Percentiles rank a stretch among this genome's conserved stretches.
These are phyloP conservation scores for Apoda limacodes DNA, from an alignment of 2,888 invertebrate species.

Conservation along the genomic window DNA sequence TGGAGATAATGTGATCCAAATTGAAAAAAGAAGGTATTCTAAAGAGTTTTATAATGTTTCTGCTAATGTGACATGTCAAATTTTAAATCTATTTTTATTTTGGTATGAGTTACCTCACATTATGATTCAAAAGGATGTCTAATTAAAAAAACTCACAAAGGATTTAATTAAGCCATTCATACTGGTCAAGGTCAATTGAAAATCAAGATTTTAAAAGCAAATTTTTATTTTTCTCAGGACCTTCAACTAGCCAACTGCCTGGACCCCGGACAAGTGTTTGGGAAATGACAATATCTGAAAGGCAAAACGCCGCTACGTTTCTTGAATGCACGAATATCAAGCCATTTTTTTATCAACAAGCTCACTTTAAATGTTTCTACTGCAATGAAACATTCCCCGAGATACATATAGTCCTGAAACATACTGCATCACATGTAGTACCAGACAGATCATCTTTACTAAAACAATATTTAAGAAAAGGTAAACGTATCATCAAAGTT, in stretches of 20 bases:
- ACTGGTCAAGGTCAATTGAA: slow-evolving; percentile 8
- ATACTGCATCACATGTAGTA: slow-evolving; percentile 33
- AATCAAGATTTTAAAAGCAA: slow-evolving; percentile 17
- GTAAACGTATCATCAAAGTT: slow-evolving; percentile 55
- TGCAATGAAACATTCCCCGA: slow-evolving; percentile 54
- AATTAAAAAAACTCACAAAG: background rate
- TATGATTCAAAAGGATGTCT: slow-evolving; percentile 1
- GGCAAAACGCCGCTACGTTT: slow-evolving; percentile 56
- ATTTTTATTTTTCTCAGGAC: slow-evolving; percentile 33
- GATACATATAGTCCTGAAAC: slow-evolving; percentile 42
- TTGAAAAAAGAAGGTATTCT: no score
- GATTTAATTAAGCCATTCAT: slow-evolving; percentile 10
- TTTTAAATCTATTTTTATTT: no score
- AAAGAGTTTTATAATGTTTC: no score
- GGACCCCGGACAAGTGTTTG: slow-evolving; percentile 50
- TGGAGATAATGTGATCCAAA: no score
- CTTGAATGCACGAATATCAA: slow-evolving; percentile 47
- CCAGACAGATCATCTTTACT: slow-evolving; percentile 42
- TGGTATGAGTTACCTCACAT: slow-evolving; percentile 6
- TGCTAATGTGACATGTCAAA: no score
- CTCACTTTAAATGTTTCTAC: slow-evolving; percentile 59
- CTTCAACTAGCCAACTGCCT: slow-evolving; percentile 27
- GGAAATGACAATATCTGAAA: slow-evolving; percentile 60
- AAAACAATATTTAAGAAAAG: slow-evolving; percentile 49
- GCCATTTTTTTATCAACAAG: slow-evolving; percentile 58